These are phyloP conservation scores for Coracopsis vasa DNA, from an alignment of 2,113 vertebrate genomes.

Conservation along the genomic window DNA sequence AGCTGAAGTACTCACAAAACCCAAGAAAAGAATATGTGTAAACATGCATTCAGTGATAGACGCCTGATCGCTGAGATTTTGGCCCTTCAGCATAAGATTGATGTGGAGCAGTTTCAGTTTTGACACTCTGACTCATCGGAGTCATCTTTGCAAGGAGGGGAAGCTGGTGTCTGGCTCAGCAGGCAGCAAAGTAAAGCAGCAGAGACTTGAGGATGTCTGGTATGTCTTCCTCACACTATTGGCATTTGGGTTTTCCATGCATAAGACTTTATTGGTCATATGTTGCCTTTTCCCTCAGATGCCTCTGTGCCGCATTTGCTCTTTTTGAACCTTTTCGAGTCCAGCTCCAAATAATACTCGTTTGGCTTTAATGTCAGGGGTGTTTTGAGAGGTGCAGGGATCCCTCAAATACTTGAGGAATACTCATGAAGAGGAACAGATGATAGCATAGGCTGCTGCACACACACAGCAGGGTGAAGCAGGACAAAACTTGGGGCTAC, in stretches of 20 bases:
- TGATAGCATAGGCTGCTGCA: neutral
- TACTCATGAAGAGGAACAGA: neutral
- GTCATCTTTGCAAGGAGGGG: neutral
- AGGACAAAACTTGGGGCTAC: neutral
- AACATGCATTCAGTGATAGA: neutral
- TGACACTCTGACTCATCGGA: neutral
- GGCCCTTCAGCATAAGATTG: neutral
- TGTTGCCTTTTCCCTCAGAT: neutral
- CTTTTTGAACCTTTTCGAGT: neutral
- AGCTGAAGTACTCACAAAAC: neutral
- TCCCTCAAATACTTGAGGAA: neutral
- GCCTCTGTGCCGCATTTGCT: neutral
- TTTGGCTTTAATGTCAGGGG: neutral
- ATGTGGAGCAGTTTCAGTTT: conserved; percentile 3
- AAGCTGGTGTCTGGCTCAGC: neutral
- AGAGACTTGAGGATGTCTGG: neutral
- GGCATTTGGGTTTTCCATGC: neutral
- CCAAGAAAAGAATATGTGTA: neutral
- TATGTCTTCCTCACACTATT: neutral
- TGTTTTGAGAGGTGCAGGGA: neutral
- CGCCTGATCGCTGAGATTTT: neutral
- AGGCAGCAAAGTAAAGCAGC: neutral
- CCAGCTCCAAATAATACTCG: neutral
- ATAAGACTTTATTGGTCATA: neutral
- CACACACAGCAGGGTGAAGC: neutral